A percentile compares a stretch with the other conserved stretches of the same genome.
Conservation (phyloP, 2,888 invertebrate genomes). For the Iphiclides podalirius region DNA sequence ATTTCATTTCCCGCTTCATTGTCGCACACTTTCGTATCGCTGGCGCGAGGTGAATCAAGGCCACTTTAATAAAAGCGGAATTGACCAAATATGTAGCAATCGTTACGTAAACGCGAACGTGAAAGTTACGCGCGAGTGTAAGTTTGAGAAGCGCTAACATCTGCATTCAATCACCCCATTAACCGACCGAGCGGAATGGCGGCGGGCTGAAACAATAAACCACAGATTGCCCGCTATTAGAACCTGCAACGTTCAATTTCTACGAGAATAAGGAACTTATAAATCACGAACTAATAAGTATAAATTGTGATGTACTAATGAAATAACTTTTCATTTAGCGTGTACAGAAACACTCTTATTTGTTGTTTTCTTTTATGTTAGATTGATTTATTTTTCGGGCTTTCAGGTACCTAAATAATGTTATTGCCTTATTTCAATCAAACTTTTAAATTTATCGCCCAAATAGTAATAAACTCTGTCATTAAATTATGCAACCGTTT, state of each 20-base stretch:
- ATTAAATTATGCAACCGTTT: too few species aligned
- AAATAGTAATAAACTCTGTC: too few species aligned
- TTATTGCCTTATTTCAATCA: too few species aligned
- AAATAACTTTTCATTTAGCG: not conserved
- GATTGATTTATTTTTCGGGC: not conserved
- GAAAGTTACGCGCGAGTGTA: slow-evolving; percentile 61
- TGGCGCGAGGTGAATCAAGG: slow-evolving; percentile 56
- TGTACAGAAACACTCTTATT: too few species aligned
- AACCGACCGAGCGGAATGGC: slow-evolving; percentile 37
- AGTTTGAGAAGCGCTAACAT: slow-evolving; percentile 39
- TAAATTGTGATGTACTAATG: slow-evolving; percentile 6
- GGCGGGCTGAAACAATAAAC: slow-evolving; percentile 20
- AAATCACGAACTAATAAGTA: slow-evolving; percentile 16
- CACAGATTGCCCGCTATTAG: slow-evolving; percentile 10
- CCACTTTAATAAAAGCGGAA: slow-evolving; percentile 52
- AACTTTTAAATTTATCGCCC: too few species aligned
- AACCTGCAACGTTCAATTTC: slow-evolving; percentile 11
- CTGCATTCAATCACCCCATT: slow-evolving; percentile 36
- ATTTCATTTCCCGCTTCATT: slow-evolving; percentile 48
- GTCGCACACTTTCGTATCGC: slow-evolving; percentile 51
- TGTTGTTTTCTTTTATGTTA: not conserved
- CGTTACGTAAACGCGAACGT: slow-evolving; percentile 50
- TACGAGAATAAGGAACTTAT: slow-evolving; percentile 14
- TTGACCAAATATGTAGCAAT: slow-evolving; percentile 56
- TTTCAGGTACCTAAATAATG: too few species aligned